Evolutionary conservation across 2,888 invertebrate species (phyloP).

Genomic region (Chaitophorus viminalis): DNA sequence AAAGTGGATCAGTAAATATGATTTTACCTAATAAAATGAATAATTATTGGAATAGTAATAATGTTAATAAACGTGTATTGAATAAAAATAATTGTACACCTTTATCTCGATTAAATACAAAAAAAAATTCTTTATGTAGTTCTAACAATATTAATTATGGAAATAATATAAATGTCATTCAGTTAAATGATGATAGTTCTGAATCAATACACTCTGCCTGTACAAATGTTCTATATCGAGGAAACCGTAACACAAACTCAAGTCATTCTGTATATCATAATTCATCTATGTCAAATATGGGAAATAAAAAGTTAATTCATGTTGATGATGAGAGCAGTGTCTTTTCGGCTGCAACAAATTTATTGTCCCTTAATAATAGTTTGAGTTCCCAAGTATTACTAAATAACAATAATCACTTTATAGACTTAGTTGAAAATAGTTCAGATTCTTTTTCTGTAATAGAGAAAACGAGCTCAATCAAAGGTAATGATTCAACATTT

Average conservation of each 20-base stretch:
- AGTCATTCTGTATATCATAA: not conserved
- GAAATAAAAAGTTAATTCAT: not conserved
- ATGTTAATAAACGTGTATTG: not conserved
- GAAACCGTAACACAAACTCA: not conserved
- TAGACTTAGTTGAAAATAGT: slow-evolving; percentile 23
- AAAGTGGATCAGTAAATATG: slow-evolving; percentile 38
- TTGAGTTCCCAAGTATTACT: not conserved
- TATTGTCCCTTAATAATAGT: not conserved
- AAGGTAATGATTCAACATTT: not conserved
- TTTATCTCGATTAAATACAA: not conserved
- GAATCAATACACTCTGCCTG: slow-evolving; percentile 21
- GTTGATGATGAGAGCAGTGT: slow-evolving; percentile 14
- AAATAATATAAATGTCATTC: slow-evolving; percentile 7
- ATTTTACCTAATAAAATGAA: not conserved
- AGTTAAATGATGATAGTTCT: slow-evolving; percentile 35
- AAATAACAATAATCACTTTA: not conserved
- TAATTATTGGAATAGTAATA: not conserved
- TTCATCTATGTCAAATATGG: not conserved
- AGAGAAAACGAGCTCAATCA: not conserved
- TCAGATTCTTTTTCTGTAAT: not conserved
- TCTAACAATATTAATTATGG: not conserved
- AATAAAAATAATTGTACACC: not conserved
- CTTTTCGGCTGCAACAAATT: not conserved
- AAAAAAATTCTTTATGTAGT: not conserved
- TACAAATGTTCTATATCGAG: slow-evolving; percentile 15